A percentile compares a stretch with the other conserved stretches of the same genome.
phyloP scores from a whole-genome alignment of 1,140 invertebrate species.

The Centruroides vittatus region DNA sequence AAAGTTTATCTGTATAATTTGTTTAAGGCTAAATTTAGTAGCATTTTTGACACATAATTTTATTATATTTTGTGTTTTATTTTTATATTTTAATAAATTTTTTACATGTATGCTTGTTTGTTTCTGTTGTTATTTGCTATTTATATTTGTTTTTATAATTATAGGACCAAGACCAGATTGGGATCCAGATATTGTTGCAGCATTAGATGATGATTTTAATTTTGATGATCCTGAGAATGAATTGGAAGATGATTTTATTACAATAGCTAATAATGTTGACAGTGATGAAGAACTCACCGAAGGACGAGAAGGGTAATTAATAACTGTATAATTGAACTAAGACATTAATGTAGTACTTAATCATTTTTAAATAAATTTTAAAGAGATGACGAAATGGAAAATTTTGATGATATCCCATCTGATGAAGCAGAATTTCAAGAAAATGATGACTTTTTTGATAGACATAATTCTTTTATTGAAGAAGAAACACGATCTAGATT shows the following conservation, averaged over 20 bases:
- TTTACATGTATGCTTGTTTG: no score
- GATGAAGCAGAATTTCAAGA: background rate
- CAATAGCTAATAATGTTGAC: conserved; percentile 1
- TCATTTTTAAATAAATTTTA: background rate
- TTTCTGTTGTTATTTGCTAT: no score
- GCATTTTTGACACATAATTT: no score
- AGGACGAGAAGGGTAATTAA: background rate
- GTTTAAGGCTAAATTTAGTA: no score
- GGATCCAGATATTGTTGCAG: conserved; percentile 86
- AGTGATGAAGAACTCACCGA: background rate
- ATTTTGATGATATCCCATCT: background rate
- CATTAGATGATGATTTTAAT: conserved; percentile 83
- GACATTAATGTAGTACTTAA: no score
- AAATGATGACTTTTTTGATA: conserved; percentile 14
- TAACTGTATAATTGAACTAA: no score
- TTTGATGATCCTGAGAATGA: conserved; percentile 65
- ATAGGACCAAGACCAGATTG: conserved; percentile 61
- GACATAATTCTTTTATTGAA: conserved; percentile 27
- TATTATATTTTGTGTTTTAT: no score
- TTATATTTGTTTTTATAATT: background rate
- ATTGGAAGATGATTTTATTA: conserved; percentile 45
- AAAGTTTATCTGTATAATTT: no score
- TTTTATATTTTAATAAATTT: no score
- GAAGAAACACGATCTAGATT: conserved; percentile 77
- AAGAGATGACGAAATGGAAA: background rate